These are phyloP conservation scores for Holothuria glaberrima DNA, from an alignment of 35 echinoderm and acorn worm genomes.

Conservation along the genomic window DNA sequence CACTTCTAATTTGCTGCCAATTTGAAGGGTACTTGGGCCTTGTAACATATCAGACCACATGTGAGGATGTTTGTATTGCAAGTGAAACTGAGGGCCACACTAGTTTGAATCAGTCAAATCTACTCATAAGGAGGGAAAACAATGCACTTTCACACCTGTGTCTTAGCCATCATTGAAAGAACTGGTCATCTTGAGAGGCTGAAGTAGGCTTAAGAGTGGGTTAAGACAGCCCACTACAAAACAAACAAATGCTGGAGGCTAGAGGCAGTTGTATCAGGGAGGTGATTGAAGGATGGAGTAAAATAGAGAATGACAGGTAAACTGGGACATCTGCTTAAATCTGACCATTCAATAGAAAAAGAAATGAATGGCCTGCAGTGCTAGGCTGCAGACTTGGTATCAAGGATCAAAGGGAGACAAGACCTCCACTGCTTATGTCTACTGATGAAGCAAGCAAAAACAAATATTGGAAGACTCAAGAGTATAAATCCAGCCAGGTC, in stretches of 20 bases:
- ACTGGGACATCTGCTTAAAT: conserved; percentile 35
- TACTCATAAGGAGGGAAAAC: conserved; percentile 27
- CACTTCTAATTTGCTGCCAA: conserved; percentile 30
- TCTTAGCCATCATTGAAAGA: neutral
- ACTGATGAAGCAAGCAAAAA: conserved; percentile 39
- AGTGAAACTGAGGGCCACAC: conserved; percentile 8
- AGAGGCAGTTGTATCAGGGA: neutral
- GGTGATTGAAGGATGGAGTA: conserved; percentile 37
- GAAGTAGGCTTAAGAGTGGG: conserved; percentile 51
- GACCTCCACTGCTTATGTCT: neutral
- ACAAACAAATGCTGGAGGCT: conserved; percentile 46
- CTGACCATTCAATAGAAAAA: neutral
- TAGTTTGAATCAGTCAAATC: neutral
- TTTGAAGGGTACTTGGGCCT: conserved; percentile 41
- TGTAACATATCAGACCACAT: conserved; percentile 47
- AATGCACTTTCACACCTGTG: conserved; percentile 54
- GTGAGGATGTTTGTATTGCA: conserved; percentile 30
- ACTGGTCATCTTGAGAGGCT: conserved; percentile 10
- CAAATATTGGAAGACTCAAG: conserved; percentile 50
- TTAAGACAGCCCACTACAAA: conserved; percentile 26
- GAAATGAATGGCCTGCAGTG: neutral
- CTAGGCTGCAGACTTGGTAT: neutral
- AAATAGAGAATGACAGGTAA: conserved; percentile 16
- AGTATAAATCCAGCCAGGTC: neutral
- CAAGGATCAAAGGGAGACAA: neutral